phyloP scores from a whole-genome alignment of 2,797 vertebrate genomes.

The Danio kyathit region DNA sequence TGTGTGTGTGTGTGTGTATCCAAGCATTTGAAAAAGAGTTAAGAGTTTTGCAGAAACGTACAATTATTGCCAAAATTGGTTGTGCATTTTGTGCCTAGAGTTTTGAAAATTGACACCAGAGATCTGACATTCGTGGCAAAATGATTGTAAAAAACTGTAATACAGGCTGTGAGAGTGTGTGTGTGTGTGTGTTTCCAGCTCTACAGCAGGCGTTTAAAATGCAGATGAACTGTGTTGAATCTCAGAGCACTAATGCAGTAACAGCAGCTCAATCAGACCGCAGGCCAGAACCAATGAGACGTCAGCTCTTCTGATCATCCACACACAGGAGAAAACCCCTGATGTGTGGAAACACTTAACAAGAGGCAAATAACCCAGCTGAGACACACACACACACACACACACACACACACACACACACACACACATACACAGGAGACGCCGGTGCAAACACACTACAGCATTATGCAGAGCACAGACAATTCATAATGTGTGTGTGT shows the following conservation, averaged over 20 bases:
- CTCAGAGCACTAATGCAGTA: constrained; percentile 28
- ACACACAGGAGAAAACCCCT: constrained; percentile 37
- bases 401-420: no score
- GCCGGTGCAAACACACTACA: constrained; percentile 1
- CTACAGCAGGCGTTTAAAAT: constrained; percentile 21
- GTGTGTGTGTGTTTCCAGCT: no score
- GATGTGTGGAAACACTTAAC: constrained; percentile 49
- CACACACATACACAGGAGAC: constrained; percentile 3
- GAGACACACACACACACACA: no score
- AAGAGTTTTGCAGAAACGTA: no score
- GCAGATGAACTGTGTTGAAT: constrained; percentile 17
- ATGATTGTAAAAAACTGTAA: no score
- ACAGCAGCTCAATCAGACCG: constrained; percentile 37
- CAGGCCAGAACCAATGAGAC: constrained; percentile 44
- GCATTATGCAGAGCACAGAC: constrained; percentile 26
- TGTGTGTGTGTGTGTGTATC: no score
- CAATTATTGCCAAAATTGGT: no score
- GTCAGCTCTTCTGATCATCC: constrained; percentile 45
- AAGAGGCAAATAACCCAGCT: constrained; percentile 48
- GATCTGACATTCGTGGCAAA: no score
- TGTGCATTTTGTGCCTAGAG: no score
- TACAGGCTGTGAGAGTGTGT: no score
- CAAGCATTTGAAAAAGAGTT: no score
- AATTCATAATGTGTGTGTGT: neutral
- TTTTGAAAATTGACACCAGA: no score